Conservation (phyloP, 2,113 vertebrate genomes). For the Oncorhynchus gorbuscha region DNA sequence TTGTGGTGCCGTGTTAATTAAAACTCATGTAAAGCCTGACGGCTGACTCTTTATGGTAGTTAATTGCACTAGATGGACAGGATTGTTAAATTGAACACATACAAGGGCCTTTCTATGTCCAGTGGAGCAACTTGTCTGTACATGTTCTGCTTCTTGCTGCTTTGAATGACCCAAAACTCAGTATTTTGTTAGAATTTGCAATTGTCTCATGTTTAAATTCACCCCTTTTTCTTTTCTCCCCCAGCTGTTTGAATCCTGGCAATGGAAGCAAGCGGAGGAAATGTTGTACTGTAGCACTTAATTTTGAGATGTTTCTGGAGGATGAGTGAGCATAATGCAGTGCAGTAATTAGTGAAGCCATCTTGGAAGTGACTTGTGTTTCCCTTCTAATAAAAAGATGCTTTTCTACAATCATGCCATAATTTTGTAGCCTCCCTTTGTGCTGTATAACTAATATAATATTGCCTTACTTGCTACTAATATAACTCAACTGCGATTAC, state of each 20-base stretch:
- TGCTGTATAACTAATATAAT: neutral
- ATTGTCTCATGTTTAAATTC: conserved; percentile 15
- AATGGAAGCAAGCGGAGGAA: conserved; percentile 31
- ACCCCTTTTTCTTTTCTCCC: conserved; percentile 55
- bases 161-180: conserved; percentile 8
- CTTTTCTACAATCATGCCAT: conserved; percentile 58
- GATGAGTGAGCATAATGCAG: conserved; percentile 13
- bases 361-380: conserved; percentile 15
- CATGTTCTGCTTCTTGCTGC: neutral
- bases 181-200: neutral
- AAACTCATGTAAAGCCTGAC: too few species aligned
- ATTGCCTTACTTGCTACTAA: too few species aligned
- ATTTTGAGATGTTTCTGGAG: conserved; percentile 16
- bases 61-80: conserved; percentile 13
- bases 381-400: conserved; percentile 59
- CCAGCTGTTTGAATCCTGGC: conserved; percentile 70
- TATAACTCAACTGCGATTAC: too few species aligned
- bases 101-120: neutral
- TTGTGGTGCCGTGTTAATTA: neutral
- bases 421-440: neutral
- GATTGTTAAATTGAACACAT: neutral
- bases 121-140: neutral
- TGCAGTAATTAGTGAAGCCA: conserved; percentile 26
- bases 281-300: conserved; percentile 28
- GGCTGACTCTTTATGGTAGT: too few species aligned